Evolutionary conservation across 2,888 invertebrate genomes (phyloP), one percentile per base, ranked within the genome.

Genomic region (Chymomyza amoena): DNA sequence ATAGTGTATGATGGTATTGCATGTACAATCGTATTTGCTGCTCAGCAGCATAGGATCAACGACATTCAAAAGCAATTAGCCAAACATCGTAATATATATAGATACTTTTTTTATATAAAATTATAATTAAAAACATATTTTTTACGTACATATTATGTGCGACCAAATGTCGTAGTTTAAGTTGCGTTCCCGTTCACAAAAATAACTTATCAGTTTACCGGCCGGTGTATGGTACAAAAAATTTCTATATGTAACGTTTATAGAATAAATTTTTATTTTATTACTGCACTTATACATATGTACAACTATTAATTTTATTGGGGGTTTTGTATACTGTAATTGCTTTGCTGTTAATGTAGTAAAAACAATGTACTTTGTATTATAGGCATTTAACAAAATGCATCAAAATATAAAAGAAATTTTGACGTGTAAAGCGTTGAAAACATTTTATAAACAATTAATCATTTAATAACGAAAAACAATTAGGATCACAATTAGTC

Each of bases 201-300:
- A 45, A 13, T 32, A 28, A 80, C 79, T 82, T 84, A 87, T 87
- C 88, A 75, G 72, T 60, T 72, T 72, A 69, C 88, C 88, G 86
- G 87, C 84, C 86, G 84, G 87, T 78, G 69, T 80, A 76, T 73
- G 76, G 66, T 72, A 78, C 73, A 52, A 20, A 70, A 61, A 39
- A 64, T 56, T 61, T 73, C 39, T 13, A 45, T 45, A 4, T 45
- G 10, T 45, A 45, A 10, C 39, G 39, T 45, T 1, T 45, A 45
- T 45, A 45, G 4, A 45, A 45, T 13, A 13, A 45, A 45, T 13
- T 6, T 13, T 13, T 45, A 10, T 13, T 45, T 39, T 45, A 45
- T 45, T 10, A 13, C 39, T 45, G 39, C 13, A 13, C 13, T 13
- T 45, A 45, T 13, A 45, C 39, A 45, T 45, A 45, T 45, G 39